These are phyloP conservation scores for Tetragonula carbonaria DNA, from an alignment of 2,888 invertebrate genomes.

Conservation along the genomic window DNA sequence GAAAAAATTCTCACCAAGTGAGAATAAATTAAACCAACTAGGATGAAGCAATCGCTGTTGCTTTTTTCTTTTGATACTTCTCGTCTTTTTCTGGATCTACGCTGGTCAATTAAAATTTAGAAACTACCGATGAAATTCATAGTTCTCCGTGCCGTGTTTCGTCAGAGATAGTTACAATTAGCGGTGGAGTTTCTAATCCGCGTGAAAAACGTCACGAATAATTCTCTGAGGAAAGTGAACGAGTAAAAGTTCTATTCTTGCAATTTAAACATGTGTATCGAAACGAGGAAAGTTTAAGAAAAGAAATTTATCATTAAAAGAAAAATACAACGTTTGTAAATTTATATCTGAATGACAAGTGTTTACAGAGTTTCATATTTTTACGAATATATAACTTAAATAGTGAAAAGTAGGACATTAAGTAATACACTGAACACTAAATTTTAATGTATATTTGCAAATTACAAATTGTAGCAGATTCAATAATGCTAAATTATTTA, in stretches of 20 bases:
- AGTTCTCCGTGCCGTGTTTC: background rate
- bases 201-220: background rate
- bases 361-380: no score
- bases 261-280: no score
- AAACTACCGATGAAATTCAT: background rate
- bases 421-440: no score
- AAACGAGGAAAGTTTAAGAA: no score
- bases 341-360: no score
- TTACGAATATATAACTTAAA: no score
- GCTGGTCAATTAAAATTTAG: constrained; percentile 17
- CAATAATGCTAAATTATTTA: background rate
- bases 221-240: background rate
- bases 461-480: background rate
- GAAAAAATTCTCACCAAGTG: background rate
- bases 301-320: no score
- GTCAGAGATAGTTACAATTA: background rate
- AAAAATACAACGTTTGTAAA: no score
- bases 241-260: background rate
- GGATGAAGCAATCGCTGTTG: constrained; percentile 13
- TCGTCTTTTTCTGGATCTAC: constrained; percentile 16
- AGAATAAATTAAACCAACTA: constrained; percentile 27
- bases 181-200: background rate
- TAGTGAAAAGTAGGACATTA: no score
- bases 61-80: background rate
- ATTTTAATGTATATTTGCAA: background rate